Percentiles rank a stretch among this genome's conserved stretches.
These are phyloP conservation scores for Zaprionus nigranus DNA, from an alignment of 1,140 invertebrate genomes.

Conservation along the genomic window DNA sequence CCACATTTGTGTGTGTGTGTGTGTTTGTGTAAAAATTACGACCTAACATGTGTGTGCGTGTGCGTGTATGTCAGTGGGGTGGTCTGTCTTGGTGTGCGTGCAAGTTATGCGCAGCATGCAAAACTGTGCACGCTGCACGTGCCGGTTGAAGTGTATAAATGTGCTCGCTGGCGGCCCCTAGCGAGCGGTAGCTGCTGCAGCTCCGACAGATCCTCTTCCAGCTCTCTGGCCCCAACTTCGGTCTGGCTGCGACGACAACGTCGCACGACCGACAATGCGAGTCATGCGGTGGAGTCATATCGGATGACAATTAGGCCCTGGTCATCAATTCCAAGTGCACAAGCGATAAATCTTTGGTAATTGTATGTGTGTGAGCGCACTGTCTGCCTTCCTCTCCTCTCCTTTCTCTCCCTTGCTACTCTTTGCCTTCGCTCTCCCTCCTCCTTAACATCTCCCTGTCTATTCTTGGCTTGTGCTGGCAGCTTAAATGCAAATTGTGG, in stretches of 20 bases:
- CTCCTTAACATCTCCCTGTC: background rate
- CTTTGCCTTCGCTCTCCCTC: background rate
- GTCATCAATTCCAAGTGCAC: slow-evolving; percentile 82
- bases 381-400: background rate
- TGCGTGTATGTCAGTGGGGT: slow-evolving; percentile 36
- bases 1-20: slow-evolving; percentile 17
- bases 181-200: slow-evolving; percentile 31
- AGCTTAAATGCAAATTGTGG: slow-evolving; percentile 69
- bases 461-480: slow-evolving; percentile 1
- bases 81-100: slow-evolving; percentile 49
- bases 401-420: background rate
- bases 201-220: background rate
- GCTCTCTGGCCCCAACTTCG: background rate
- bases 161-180: slow-evolving; percentile 61
- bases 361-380: slow-evolving; percentile 60
- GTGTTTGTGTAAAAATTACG: slow-evolving; percentile 70
- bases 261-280: slow-evolving; percentile 71
- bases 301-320: slow-evolving; percentile 83
- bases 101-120: slow-evolving; percentile 80
- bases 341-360: slow-evolving; percentile 82
- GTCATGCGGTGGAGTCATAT: slow-evolving; percentile 82
- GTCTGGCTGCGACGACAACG: slow-evolving; percentile 35
- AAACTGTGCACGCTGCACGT: slow-evolving; percentile 81
- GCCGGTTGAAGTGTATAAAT: slow-evolving; percentile 80
- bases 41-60: slow-evolving; percentile 32